These are phyloP conservation scores for Hippocampus comes DNA, from an alignment of 2,113 vertebrate species.

Conservation along the genomic window DNA sequence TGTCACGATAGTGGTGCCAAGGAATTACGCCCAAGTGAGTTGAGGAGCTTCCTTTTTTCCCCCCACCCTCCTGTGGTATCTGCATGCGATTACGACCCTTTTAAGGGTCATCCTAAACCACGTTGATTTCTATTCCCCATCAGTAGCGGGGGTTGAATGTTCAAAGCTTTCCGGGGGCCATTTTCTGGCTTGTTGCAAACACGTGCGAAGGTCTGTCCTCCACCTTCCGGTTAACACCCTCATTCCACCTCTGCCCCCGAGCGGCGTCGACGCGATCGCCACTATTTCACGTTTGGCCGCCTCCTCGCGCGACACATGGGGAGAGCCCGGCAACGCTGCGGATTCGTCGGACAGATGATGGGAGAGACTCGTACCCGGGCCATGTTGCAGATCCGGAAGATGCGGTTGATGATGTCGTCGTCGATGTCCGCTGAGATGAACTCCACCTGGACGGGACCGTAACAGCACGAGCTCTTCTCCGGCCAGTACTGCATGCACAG, in stretches of 20 bases:
- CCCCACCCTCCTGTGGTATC: neutral
- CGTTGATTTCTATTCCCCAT: neutral
- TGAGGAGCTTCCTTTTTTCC: no score
- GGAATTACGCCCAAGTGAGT: no score
- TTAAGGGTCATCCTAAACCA: neutral
- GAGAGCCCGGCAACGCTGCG: conserved; percentile 22
- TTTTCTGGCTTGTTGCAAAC: neutral
- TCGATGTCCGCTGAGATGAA: conserved; percentile 97
- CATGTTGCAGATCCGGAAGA: conserved; percentile 99
- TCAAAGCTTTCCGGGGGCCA: no score
- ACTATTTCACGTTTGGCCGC: conserved; percentile 58
- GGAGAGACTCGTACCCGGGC: conserved; percentile 76
- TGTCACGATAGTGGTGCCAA: no score
- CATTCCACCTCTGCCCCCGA: conserved; percentile 30
- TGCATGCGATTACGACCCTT: no score
- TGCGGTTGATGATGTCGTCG: conserved; percentile 93
- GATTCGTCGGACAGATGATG: conserved; percentile 14
- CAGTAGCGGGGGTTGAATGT: neutral
- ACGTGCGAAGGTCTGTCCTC: neutral
- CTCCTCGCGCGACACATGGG: conserved; percentile 36
- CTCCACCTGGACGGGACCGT: conserved; percentile 94
- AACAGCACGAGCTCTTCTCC: conserved; percentile 92
- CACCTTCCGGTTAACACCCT: neutral
- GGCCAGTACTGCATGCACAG: conserved; percentile 99
- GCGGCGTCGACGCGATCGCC: conserved; percentile 39